Base-by-base conservation (phyloP, 1,140 invertebrate genomes). In the Mactra quadrangularis region DNA sequence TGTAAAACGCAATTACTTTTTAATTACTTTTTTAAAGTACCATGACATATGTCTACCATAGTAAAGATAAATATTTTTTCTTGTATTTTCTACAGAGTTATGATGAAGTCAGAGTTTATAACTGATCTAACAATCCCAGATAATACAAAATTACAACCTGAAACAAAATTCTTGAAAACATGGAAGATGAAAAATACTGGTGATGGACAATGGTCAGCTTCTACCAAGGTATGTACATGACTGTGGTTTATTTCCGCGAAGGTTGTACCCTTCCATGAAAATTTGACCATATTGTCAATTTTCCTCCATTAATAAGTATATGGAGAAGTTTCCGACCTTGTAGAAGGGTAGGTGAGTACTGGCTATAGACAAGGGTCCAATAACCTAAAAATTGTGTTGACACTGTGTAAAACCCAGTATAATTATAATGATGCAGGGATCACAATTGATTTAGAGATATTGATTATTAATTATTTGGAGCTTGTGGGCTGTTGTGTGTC, bases 181-280 rank as follows among this genome's bases (percentile, higher is more conserved):
- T 93, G 93, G 93, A 87, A 85, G 55, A 88, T 93, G 78, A 83
- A 85, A 50, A 93, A 93, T 83, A 89, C 86, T 79, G 93, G 93
- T 27, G 90, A 83, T 53, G 82, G 84, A 22, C 78, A 82, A 33
- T 93, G 92, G 92, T 88, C 84, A 27, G 47, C 70, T 7, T 50
- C 79, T 22, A 91, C 91, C 9, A 87, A 87, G 86, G 91, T 91
- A 76, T n/a, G 57, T 22, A 19, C 0, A 22, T 38, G 33, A 45
- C n/a, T n/a, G n/a, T n/a, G n/a, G n/a, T n/a, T n/a, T n/a, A n/a
- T n/a, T n/a, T n/a, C 33, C 2, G 45, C 15, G n/a, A n/a, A n/a
- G n/a, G n/a, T n/a, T n/a, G n/a, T n/a, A n/a, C n/a, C n/a, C n/a
- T n/a, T n/a, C n/a, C n/a, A n/a, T n/a, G n/a, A n/a, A n/a, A n/a